Evolutionary conservation across 1,140 invertebrate genomes (phyloP), one percentile per base, ranked within the genome.

Genomic region (Ptiloglossa arizonensis): DNA sequence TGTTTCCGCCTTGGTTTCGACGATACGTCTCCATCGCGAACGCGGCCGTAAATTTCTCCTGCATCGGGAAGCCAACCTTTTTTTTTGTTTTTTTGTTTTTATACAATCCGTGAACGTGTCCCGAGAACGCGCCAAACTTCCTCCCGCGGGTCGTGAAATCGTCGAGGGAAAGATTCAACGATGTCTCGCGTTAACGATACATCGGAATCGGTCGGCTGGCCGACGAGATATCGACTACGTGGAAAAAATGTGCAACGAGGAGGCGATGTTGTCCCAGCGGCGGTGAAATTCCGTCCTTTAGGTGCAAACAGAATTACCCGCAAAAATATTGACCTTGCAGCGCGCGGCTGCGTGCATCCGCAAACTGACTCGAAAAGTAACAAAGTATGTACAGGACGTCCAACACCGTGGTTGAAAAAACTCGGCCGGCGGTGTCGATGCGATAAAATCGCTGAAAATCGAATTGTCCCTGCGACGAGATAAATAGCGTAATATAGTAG

Each of bases 191-290:
- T 41, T 52, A 69, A 79, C 32, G 44, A 27, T 0, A 41, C 22
- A n/a, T 1, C 1, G 13, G 29, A 63, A 41, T 11, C n/a, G 32
- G 15, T 27, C 35, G n/a, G 44, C 15, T 27, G 57, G 29, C 38
- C 56, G 79, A 82, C 82, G 41, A 81, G 56, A 68, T 79, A 60
- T 27, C 41, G 24, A 22, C 27, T 15, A 54, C 60, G 35, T 11
- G 29, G 60, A 32, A 24, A 60, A 62, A 41, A 46, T 44, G 5
- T 6, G 4, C 0, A 17, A 70, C 22, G 2, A 5, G 0, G 27
- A 2, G n/a, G 17, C 24, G 13, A 11, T n/a, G 1, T 15, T 1
- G 50, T 22, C 8, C 1, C 9, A 9, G 17, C 3, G 3, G 5
- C 13, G 2, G 2, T 8, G n/a, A 48, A 71, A 62, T 41, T 0